These are phyloP conservation scores for Theonella swinhoei DNA, from an alignment of 37 sponge, comb jelly and placozoan genomes.

Conservation along the genomic window DNA sequence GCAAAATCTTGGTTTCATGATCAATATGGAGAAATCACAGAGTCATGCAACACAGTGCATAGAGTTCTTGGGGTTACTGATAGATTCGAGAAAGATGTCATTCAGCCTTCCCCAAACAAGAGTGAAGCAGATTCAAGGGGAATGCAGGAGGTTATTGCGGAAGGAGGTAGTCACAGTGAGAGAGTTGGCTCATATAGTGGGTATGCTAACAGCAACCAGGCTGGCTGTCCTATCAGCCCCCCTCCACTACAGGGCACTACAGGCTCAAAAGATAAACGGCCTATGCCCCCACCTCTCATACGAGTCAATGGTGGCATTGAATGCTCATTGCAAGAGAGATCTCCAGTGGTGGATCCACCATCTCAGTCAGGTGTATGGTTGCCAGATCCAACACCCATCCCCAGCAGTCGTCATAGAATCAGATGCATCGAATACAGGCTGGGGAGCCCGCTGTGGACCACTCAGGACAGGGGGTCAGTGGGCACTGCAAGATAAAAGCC, in stretches of 20 bases:
- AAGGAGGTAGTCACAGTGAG: neutral
- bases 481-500: constrained; percentile 21
- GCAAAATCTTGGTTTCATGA: constrained; percentile 45
- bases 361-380: constrained; percentile 43
- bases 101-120: constrained; percentile 28
- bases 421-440: constrained; percentile 52
- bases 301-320: no score
- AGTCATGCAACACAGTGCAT: constrained; percentile 19
- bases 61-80: constrained; percentile 58
- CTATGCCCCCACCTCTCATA: no score
- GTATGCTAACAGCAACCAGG: constrained; percentile 15
- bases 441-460: constrained; percentile 46
- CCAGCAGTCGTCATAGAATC: constrained; percentile 20
- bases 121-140: constrained; percentile 11
- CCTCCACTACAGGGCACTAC: constrained; percentile 36
- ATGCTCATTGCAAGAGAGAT: no score
- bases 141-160: constrained; percentile 1
- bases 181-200: constrained; percentile 22
- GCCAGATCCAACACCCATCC: neutral
- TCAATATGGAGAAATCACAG: constrained; percentile 24
- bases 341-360: constrained; percentile 37
- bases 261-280: no score
- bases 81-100: constrained; percentile 32
- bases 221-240: constrained; percentile 42
- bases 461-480: constrained; percentile 56